phyloP scores from a whole-genome alignment of 2,797 vertebrate genomes.

The Lindbergichthys nudifrons region DNA sequence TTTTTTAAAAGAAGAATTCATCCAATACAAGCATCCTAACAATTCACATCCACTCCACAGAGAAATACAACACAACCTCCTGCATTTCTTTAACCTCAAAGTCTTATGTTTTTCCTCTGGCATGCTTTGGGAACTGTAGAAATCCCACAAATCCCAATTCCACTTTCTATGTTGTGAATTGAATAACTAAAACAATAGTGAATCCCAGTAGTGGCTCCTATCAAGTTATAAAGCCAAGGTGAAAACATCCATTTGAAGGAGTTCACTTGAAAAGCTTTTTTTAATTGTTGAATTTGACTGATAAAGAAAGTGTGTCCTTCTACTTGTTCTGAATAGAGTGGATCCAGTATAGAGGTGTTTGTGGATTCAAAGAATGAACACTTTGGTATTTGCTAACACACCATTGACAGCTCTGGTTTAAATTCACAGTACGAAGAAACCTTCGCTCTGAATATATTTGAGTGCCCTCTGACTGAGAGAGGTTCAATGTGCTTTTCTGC shows the following conservation, averaged over 20 bases:
- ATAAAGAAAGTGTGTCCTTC: background rate
- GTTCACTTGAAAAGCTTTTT: background rate
- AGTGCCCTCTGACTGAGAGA: slow-evolving; percentile 18
- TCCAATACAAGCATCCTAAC: background rate
- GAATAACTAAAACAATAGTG: background rate
- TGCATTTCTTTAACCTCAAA: background rate
- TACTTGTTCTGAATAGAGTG: slow-evolving; percentile 5
- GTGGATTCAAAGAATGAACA: slow-evolving; percentile 16
- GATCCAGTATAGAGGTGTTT: background rate
- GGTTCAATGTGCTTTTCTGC: slow-evolving; percentile 41
- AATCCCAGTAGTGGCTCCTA: background rate
- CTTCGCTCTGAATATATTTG: slow-evolving; percentile 19
- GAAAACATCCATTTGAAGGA: background rate
- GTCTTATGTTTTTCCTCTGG: background rate
- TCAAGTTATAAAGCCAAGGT: background rate
- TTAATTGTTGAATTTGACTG: background rate
- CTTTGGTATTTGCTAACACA: background rate
- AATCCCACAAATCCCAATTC: background rate
- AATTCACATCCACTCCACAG: background rate
- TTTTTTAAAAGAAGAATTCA: slow-evolving; percentile 1
- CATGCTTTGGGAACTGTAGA: background rate
- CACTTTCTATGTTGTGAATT: background rate
- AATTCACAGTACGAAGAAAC: slow-evolving; percentile 32
- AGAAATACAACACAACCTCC: background rate
- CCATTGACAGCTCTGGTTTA: slow-evolving; percentile 23